Evolutionary conservation across 2,797 vertebrate species (phyloP).

Genomic region (Enteromius treurensis): DNA sequence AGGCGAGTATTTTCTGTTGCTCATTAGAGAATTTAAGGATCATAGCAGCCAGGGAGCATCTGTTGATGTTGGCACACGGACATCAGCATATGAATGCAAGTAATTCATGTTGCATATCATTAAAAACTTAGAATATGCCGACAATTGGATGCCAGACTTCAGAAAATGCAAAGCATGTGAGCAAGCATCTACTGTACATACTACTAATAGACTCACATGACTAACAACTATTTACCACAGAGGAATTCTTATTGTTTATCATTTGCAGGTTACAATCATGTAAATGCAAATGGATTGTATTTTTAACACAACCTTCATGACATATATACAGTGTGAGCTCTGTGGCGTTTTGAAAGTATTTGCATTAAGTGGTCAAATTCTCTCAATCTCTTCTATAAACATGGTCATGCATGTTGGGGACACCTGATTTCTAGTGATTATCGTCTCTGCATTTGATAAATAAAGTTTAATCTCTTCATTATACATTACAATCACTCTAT

Average conservation of each 20-base stretch:
- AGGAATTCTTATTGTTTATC: neutral
- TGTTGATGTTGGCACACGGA: constrained; percentile 86
- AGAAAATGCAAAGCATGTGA: constrained; percentile 87
- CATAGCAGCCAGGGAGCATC: constrained; percentile 87
- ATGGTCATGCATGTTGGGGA: neutral
- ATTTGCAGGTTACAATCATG: neutral
- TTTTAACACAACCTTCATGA: neutral
- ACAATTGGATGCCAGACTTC: constrained; percentile 89
- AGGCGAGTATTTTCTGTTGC: constrained; percentile 38
- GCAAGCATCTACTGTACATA: constrained; percentile 76
- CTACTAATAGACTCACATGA: constrained; percentile 78
- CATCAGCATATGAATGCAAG: constrained; percentile 39
- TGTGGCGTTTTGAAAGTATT: neutral
- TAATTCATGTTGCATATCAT: constrained; percentile 70
- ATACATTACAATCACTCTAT: too few relatives aligned
- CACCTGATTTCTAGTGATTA: too few relatives aligned
- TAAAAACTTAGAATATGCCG: constrained; percentile 88
- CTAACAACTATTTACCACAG: neutral
- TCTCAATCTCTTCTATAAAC: neutral
- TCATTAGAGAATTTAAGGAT: constrained; percentile 79
- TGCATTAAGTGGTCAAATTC: neutral
- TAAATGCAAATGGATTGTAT: neutral
- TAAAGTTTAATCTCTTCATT: too few relatives aligned
- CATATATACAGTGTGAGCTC: neutral
- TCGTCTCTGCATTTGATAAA: too few relatives aligned